These are phyloP conservation scores for Drosophila siamana DNA, from an alignment of 2,888 invertebrate species.

Conservation along the genomic window DNA sequence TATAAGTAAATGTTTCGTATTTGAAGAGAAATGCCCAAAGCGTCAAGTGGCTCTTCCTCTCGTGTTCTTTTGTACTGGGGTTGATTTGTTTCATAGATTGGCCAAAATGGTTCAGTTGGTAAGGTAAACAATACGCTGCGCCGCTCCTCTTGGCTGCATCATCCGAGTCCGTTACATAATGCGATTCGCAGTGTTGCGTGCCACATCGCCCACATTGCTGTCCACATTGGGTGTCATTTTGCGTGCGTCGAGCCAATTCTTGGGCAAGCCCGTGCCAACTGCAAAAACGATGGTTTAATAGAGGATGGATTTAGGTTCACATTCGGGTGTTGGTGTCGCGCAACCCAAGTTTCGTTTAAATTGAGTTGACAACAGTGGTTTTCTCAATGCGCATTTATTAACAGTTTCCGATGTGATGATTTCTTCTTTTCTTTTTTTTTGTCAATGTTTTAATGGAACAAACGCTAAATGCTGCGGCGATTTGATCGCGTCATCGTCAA, in stretches of 20 bases:
- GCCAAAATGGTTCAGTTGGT: slow-evolving; percentile 7
- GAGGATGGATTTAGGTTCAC: slow-evolving; percentile 10
- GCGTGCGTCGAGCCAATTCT: slow-evolving; percentile 64
- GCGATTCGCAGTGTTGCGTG: slow-evolving; percentile 73
- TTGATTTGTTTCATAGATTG: slow-evolving; percentile 12
- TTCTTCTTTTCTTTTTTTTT: neutral
- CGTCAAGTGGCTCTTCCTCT: slow-evolving; percentile 1
- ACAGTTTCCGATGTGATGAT: slow-evolving; percentile 40
- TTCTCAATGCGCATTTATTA: slow-evolving; percentile 78
- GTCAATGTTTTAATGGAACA: slow-evolving; percentile 44
- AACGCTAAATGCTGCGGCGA: slow-evolving; percentile 67
- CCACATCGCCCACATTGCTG: slow-evolving; percentile 72
- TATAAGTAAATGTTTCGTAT: slow-evolving; percentile 77
- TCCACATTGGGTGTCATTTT: slow-evolving; percentile 54
- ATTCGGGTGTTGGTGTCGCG: slow-evolving; percentile 11
- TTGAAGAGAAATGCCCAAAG: slow-evolving; percentile 47
- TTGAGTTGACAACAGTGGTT: slow-evolving; percentile 26
- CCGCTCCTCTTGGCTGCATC: neutral
- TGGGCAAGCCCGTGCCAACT: slow-evolving; percentile 75
- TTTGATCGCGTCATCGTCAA: slow-evolving; percentile 33
- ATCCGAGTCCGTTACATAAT: slow-evolving; percentile 51
- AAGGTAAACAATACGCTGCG: slow-evolving; percentile 5
- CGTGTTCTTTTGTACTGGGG: slow-evolving; percentile 49
- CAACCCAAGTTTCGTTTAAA: slow-evolving; percentile 5
- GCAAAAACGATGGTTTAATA: slow-evolving; percentile 56